Evolutionary conservation across 2,888 invertebrate genomes (phyloP).

Genomic region (Lasius platythorax): DNA sequence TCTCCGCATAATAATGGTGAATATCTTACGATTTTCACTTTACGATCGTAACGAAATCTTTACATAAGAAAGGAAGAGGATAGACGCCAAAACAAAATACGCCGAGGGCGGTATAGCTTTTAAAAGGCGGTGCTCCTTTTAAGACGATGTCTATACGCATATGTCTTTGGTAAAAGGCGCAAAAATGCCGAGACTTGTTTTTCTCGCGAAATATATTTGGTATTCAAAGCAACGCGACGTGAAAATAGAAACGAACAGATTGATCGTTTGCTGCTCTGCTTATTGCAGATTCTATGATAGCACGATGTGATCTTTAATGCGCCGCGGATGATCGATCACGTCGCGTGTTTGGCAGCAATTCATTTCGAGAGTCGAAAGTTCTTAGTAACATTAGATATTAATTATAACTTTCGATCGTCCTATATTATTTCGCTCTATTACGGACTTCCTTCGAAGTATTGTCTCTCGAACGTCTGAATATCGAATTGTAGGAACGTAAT

Average conservation of each 20-base stretch:
- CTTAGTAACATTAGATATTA: slow-evolving; percentile 39
- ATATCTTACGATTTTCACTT: neutral
- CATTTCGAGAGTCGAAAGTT: slow-evolving; percentile 26
- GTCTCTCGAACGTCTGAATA: neutral
- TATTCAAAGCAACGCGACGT: slow-evolving; percentile 16
- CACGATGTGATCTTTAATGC: slow-evolving; percentile 26
- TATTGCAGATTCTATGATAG: slow-evolving; percentile 12
- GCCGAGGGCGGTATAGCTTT: neutral
- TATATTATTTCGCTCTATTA: slow-evolving; percentile 2
- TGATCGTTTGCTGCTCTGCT: slow-evolving; percentile 6
- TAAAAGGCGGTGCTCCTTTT: neutral
- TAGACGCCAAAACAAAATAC: neutral
- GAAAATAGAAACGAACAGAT: slow-evolving; percentile 14
- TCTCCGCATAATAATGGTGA: neutral
- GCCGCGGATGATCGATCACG: slow-evolving; percentile 40
- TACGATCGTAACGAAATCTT: neutral
- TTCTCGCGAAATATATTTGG: slow-evolving; percentile 15
- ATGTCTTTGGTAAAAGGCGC: neutral
- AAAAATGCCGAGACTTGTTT: neutral
- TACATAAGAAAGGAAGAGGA: neutral
- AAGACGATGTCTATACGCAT: neutral
- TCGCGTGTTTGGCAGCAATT: slow-evolving; percentile 43
- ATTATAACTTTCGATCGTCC: slow-evolving; percentile 13
- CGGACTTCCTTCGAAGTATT: neutral
- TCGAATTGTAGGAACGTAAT: neutral